Base-by-base conservation (phyloP, 2,113 vertebrate genomes). In the Eublepharis macularius region DNA sequence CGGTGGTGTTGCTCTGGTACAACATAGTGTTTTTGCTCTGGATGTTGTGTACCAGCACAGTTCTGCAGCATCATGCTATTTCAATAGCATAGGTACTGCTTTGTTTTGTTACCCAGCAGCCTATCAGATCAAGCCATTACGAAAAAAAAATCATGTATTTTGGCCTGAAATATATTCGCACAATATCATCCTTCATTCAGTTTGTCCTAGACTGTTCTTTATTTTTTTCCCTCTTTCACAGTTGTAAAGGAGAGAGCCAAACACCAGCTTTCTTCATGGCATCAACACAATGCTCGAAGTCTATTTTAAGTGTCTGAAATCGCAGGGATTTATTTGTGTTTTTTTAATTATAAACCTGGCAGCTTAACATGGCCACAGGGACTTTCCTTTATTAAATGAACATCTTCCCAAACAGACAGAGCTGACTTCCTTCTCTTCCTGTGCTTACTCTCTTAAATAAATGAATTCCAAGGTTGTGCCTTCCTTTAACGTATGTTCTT, bases 331-430 rank as follows among this genome's bases (percentile, higher is more conserved):
- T 80, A 65, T 74, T 86, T 80, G 41, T 45, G 72, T 75, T 21
- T 84, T 74, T 83, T 84, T 86, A 49, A 66, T 66, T 43, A 69
- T 43, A 69, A 66, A 57, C 34, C 34, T 81, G 63, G 63, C 60
- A 76, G 60, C 36, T 68, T 76, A 86, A 68, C 32, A 10, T 45
- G 60, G 36, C 72, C 39, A 41, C 4, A 8, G 36, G 17, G 47
- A 43, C 43, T 54, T 68, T 60, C 45, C 24, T 86, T 60, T 54
- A 51, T 86, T 68, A 81, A 54, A 43, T 60, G 47, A 69, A 69
- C 36, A 76, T 76, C 32, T 60, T 54, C 29, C 63, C 60, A n/a
- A 80, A 81, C 17, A 43, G 72, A 45, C 47, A 66, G 49, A 32
- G 32, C 54, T 76, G 41, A 26, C 60, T 34, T 76, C n/a, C 63